Conservation (phyloP, 1,140 invertebrate species). For the Telenomus remus region DNA sequence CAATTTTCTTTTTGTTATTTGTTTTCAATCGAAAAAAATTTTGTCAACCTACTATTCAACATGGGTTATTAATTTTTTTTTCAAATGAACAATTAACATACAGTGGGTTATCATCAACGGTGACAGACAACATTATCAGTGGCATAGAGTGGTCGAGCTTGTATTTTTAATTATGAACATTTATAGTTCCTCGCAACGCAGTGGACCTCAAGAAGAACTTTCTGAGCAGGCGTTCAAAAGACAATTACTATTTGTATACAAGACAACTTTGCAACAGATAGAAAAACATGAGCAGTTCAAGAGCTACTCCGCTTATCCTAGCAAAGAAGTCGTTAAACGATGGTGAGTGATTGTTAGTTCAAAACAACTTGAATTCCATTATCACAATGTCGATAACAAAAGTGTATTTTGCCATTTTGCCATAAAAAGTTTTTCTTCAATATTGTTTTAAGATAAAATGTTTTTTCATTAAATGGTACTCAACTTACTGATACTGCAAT, state of each 20-base stretch:
- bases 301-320: constrained; percentile 69
- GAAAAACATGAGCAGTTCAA: constrained; percentile 66
- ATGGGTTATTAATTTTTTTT: background rate
- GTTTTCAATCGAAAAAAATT: too few relatives aligned
- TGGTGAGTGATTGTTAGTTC: constrained; percentile 63
- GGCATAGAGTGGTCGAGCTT: background rate
- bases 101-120: background rate
- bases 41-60: background rate
- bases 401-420: too few relatives aligned
- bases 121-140: constrained; percentile 2
- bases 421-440: too few relatives aligned
- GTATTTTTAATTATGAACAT: background rate
- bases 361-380: background rate
- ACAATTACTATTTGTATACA: constrained; percentile 19
- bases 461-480: too few relatives aligned
- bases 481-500: too few relatives aligned
- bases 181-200: constrained; percentile 1
- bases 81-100: background rate
- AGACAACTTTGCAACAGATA: constrained; percentile 18
- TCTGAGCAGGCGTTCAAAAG: constrained; percentile 16
- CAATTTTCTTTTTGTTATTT: too few relatives aligned
- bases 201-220: constrained; percentile 19
- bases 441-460: too few relatives aligned
- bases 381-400: background rate
- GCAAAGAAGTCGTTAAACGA: constrained; percentile 68